Conservation (phyloP, 1,140 invertebrate genomes). For the Drosophila tropicalis region DNA sequence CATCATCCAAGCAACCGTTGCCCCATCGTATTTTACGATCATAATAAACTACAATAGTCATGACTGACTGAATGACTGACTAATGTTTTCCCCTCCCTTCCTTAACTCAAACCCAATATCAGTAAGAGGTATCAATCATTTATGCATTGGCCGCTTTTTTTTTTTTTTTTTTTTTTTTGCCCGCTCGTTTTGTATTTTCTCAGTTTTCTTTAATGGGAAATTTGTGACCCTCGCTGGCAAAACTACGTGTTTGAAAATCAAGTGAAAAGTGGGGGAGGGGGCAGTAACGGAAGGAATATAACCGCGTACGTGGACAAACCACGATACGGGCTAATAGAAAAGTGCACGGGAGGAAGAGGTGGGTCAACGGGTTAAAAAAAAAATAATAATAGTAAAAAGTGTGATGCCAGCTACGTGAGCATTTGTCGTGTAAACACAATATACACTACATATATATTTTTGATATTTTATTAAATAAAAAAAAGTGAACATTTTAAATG, state of each 20-base stretch:
- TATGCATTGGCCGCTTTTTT: not conserved
- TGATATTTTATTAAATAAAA: not conserved
- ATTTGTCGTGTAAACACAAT: constrained; percentile 78
- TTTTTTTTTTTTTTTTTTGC: not conserved
- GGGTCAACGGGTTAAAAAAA: not conserved
- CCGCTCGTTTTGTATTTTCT: not conserved
- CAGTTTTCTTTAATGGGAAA: constrained; percentile 8
- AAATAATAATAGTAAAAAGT: constrained; percentile 14
- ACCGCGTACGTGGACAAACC: constrained; percentile 12
- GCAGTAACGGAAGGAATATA: not conserved
- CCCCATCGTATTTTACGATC: constrained; percentile 1
- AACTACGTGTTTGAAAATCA: constrained; percentile 11
- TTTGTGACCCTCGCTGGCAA: not conserved
- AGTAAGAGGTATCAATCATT: constrained; percentile 11
- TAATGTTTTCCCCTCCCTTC: not conserved
- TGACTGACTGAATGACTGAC: constrained; percentile 9
- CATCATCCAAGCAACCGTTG: not conserved
- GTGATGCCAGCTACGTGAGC: constrained; percentile 41
- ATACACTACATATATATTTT: constrained; percentile 1
- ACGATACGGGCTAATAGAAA: constrained; percentile 12
- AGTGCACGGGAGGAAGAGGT: not conserved
- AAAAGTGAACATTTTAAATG: not conserved
- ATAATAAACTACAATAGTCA: constrained; percentile 12
- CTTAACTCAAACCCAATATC: not conserved
- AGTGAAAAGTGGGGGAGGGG: constrained; percentile 1